A percentile compares a stretch with the other conserved stretches of the same genome.
Evolutionary conservation across 1,140 invertebrate genomes (phyloP).

Genomic region (Dreissena polymorpha): DNA sequence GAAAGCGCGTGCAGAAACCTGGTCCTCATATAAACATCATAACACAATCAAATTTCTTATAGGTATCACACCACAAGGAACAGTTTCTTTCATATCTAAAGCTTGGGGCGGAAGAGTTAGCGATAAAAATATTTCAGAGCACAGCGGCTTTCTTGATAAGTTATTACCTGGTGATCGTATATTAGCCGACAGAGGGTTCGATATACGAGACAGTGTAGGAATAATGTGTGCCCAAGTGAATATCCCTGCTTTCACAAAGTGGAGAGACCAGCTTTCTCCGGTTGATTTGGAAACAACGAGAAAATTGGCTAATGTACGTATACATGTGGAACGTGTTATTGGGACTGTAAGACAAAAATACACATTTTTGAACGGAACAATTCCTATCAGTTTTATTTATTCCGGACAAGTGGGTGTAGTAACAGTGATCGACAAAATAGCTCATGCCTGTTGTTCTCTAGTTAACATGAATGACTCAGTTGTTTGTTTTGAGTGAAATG

Average conservation of each 20-base stretch:
- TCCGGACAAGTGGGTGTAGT: not conserved
- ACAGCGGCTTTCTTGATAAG: conserved; percentile 46
- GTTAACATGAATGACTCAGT: conserved; percentile 1
- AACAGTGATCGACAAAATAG: conserved; percentile 21
- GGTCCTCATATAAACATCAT: conserved; percentile 53
- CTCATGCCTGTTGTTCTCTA: conserved; percentile 7
- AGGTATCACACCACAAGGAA: conserved; percentile 51
- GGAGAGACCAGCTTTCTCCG: conserved; percentile 49
- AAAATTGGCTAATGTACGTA: conserved; percentile 12
- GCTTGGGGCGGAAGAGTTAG: conserved; percentile 53
- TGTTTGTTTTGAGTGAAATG: not conserved
- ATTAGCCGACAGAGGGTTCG: conserved; percentile 50
- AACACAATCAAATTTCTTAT: conserved; percentile 54
- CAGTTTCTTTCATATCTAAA: conserved; percentile 55
- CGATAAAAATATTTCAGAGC: conserved; percentile 44
- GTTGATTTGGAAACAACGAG: conserved; percentile 20
- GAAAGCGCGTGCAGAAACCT: conserved; percentile 40
- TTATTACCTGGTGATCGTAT: conserved; percentile 32
- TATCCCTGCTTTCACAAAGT: conserved; percentile 57
- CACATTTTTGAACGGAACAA: conserved; percentile 5
- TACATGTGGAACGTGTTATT: conserved; percentile 12
- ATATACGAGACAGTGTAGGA: conserved; percentile 43
- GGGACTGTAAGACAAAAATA: conserved; percentile 14
- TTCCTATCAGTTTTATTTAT: not conserved
- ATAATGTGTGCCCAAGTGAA: conserved; percentile 48